Conservation (phyloP, 2,888 invertebrate genomes). For the Sminthurides aquaticus region DNA sequence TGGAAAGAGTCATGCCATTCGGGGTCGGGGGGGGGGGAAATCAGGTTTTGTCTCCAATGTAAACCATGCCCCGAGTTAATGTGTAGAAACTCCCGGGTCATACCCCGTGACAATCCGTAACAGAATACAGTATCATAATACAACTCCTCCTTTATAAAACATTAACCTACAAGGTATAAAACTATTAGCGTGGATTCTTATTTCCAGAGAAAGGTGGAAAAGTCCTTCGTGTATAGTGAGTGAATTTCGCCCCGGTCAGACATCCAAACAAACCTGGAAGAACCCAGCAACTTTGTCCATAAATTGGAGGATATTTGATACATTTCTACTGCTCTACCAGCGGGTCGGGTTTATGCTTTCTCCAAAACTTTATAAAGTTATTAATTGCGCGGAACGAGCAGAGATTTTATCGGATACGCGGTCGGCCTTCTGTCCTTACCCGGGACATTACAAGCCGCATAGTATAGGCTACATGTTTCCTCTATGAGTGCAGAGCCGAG, state of each 20-base stretch:
- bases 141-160: not conserved
- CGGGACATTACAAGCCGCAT: too few species aligned
- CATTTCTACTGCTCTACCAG: too few species aligned
- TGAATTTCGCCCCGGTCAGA: too few species aligned
- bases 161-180: not conserved
- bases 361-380: not conserved
- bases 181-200: not conserved
- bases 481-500: too few species aligned
- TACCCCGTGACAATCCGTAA: not conserved
- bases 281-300: too few species aligned
- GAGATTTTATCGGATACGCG: not conserved
- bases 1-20: too few species aligned
- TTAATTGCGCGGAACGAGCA: not conserved
- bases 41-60: not conserved
- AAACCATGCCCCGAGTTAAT: not conserved
- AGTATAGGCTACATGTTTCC: too few species aligned
- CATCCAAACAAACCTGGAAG: too few species aligned
- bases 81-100: not conserved
- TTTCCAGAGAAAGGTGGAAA: not conserved
- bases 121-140: too few species aligned
- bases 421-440: too few species aligned
- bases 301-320: not conserved
- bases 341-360: too few species aligned
- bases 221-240: not conserved
- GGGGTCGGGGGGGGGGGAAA: too few species aligned